Conservation (phyloP, 2,797 vertebrate species). For the Chlorospingus semifuscus region DNA sequence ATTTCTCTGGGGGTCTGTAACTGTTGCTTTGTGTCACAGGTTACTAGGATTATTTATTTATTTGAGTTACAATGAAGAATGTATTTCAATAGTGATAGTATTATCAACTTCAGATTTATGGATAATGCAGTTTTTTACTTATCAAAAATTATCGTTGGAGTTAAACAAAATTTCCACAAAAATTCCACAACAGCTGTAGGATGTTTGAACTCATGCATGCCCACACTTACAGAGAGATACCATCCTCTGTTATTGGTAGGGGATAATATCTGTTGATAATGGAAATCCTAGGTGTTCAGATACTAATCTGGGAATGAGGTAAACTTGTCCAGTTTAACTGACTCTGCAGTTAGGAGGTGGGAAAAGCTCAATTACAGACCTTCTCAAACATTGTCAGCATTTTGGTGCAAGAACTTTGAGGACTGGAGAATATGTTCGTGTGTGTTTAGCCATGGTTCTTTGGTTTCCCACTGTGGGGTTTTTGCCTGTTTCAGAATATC, state of each 20-base stretch:
- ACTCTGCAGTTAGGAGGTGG: background rate
- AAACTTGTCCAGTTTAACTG: background rate
- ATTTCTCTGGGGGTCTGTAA: background rate
- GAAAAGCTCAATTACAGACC: background rate
- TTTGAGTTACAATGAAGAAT: background rate
- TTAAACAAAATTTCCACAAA: background rate
- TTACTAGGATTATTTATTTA: background rate
- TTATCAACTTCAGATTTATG: background rate
- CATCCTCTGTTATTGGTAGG: background rate
- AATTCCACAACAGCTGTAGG: background rate
- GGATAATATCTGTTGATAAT: background rate
- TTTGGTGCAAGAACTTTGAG: background rate
- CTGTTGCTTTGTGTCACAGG: background rate
- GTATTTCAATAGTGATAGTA: rapidly evolving
- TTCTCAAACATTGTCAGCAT: background rate
- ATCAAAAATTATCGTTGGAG: background rate
- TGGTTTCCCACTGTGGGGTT: rapidly evolving
- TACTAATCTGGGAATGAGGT: background rate
- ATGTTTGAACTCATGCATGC: background rate
- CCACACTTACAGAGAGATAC: background rate
- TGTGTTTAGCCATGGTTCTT: background rate
- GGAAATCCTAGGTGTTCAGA: background rate
- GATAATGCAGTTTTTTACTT: background rate
- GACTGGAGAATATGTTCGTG: background rate
- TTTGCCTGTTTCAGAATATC: background rate